Conservation (phyloP, 1,140 invertebrate species). For the Drosophila pandora region DNA sequence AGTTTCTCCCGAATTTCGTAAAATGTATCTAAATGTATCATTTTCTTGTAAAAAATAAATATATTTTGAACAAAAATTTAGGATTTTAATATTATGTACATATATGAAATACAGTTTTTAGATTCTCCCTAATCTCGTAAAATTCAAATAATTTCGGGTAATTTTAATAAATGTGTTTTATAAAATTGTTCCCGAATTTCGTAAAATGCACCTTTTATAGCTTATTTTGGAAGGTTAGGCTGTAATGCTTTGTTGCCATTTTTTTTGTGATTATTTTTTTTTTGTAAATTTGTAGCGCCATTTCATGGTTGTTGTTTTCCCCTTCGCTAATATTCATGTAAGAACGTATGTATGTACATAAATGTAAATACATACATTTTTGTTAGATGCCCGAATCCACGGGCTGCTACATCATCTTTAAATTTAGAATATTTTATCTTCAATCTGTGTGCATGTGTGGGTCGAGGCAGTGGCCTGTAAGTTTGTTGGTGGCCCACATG, state of each 20-base stretch:
- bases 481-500: constrained; percentile 63
- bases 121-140: no score
- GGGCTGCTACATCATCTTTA: constrained; percentile 73
- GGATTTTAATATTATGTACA: no score
- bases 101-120: no score
- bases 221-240: not conserved
- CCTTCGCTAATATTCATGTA: constrained; percentile 40
- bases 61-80: no score
- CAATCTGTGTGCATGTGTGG: constrained; percentile 60
- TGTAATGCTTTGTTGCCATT: constrained; percentile 9
- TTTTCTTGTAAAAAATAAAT: no score
- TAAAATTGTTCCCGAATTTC: not conserved
- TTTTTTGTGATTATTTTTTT: constrained; percentile 4
- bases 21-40: no score
- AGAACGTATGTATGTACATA: constrained; percentile 7
- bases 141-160: no score
- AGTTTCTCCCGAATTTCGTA: no score
- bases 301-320: constrained; percentile 37
- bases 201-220: not conserved
- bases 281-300: constrained; percentile 61
- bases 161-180: no score
- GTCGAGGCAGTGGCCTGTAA: constrained; percentile 55
- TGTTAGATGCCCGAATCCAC: constrained; percentile 55
- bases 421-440: constrained; percentile 80
- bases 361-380: constrained; percentile 11